These are phyloP conservation scores for Strigamia crassipes DNA, from an alignment of 2,888 invertebrate species.

Conservation along the genomic window DNA sequence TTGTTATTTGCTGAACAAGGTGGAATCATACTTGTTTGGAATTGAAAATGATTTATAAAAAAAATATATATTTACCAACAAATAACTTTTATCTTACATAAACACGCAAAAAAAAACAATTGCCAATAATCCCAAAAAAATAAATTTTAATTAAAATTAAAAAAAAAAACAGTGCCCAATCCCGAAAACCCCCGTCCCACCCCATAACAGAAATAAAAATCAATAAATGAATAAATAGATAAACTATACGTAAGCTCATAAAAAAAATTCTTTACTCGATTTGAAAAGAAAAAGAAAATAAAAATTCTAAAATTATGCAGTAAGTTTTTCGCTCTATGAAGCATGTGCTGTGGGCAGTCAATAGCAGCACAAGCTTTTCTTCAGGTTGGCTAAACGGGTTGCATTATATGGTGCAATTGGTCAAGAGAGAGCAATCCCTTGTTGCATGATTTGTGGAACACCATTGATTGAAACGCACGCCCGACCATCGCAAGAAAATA, in stretches of 20 bases:
- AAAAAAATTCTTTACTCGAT: not conserved
- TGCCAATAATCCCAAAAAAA: not conserved
- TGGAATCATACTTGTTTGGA: not conserved
- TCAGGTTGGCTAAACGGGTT: constrained; percentile 16
- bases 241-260: not conserved
- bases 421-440: constrained; percentile 46
- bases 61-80: not conserved
- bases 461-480: constrained; percentile 43
- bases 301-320: constrained; percentile 42
- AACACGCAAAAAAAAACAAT: not conserved
- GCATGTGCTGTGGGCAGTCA: constrained; percentile 43
- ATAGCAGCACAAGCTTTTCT: constrained; percentile 20
- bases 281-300: constrained; percentile 12
- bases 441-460: constrained; percentile 44
- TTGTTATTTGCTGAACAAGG: not conserved
- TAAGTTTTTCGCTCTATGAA: constrained; percentile 15
- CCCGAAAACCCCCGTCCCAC: no score
- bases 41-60: not conserved
- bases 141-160: not conserved
- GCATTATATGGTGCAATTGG: constrained; percentile 43
- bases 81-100: not conserved
- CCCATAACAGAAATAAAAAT: not conserved
- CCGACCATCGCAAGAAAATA: constrained; percentile 28
- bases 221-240: not conserved
- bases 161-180: not conserved